Evolutionary conservation across 2,113 vertebrate species (phyloP), one percentile per base, ranked within the genome.

Genomic region (Coptodon bakossiorum): DNA sequence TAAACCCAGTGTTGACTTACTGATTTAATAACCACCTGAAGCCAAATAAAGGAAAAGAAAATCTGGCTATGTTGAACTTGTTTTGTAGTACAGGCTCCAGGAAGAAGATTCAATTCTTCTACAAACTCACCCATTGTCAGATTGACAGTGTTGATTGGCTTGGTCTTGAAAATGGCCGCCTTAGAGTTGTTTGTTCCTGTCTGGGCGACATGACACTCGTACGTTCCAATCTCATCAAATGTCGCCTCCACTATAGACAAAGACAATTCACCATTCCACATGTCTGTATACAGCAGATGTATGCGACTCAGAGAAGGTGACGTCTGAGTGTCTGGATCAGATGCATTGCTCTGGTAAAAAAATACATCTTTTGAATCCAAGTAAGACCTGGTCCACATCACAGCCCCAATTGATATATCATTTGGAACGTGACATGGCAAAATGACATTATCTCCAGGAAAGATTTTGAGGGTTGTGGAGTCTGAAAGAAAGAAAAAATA

Each of bases 401-500:
- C 56, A 59, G 56, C 56, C 7, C 56, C 27, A 29, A 59, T 2
- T 29, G 56, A 59, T 59, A 16, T 3, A 59, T 59, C 0, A 59
- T 59, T 59, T 59, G 56, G 56, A 59, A 59, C 7, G 13, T 6
- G 5, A 59, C 56, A 59, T 59, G 56, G 56, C 5, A 59, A 27
- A 59, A 59, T 29, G 56, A 29, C 56, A 59, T 59, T 29, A 29
- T 59, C 1, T 59, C 56, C 56, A 29, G 56, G 56, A 16, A 59
- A 59, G 3, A 6, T 29, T 2, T 59, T 59, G 13, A 16, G 13
- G 27, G 2, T 29, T 29, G 27, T 29, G 0, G 13, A 59, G 27
- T 29, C 56, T 59, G 56, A 59, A 29, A 59, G 13, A 59, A 4
- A 59, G 2, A 59, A 16, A 59, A 59, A 59, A 59, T 59, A 29